Percentiles rank a stretch among this genome's conserved stretches.
phyloP scores from a whole-genome alignment of 2,113 vertebrate genomes.

The Athene cunicularia region DNA sequence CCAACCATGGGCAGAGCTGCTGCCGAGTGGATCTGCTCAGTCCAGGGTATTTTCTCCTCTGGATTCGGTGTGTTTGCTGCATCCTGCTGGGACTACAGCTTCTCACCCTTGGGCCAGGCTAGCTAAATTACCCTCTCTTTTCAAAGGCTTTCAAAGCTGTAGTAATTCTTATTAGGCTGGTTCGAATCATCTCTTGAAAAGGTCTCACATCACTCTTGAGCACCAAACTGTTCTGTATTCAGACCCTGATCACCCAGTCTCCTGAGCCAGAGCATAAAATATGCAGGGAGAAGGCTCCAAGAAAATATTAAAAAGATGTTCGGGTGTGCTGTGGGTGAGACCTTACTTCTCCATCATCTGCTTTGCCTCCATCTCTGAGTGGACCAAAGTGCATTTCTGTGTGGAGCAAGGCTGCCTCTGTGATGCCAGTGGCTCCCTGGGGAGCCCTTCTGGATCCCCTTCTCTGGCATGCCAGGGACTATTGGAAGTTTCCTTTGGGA shows the following conservation, averaged over 20 bases:
- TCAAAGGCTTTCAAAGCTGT: background rate
- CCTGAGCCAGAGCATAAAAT: background rate
- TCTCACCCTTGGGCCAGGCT: background rate
- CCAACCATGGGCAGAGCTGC: background rate
- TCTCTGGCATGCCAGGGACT: background rate
- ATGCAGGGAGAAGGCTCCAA: background rate
- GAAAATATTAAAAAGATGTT: background rate
- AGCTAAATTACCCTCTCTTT: background rate
- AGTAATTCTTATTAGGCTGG: background rate
- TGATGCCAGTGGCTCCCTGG: background rate
- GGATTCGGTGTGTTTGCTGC: background rate
- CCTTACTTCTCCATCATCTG: background rate
- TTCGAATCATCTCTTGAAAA: constrained; percentile 4
- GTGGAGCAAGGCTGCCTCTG: background rate
- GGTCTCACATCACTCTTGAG: background rate
- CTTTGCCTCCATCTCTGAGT: background rate
- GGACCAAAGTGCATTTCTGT: background rate
- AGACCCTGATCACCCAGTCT: background rate
- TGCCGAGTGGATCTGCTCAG: background rate
- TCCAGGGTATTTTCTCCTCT: background rate
- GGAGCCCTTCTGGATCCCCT: background rate
- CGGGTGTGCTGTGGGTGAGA: background rate
- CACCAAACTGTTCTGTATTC: constrained; percentile 18
- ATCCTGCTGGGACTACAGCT: background rate
- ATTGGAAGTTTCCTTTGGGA: background rate